Conservation (phyloP, 1,140 invertebrate species). For the Tetragonula clypearis region DNA sequence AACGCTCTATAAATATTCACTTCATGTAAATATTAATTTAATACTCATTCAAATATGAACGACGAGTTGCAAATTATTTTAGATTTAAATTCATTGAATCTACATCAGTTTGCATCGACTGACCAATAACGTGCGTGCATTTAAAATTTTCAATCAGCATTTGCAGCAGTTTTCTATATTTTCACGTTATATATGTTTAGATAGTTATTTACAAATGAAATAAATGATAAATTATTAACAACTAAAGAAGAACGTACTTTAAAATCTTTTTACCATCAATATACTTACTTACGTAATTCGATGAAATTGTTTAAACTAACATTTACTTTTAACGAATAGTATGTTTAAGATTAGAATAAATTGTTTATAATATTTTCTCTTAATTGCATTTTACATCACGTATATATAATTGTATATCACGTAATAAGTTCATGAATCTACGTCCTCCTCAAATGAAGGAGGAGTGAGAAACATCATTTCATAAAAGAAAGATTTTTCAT, state of each 20-base stretch:
- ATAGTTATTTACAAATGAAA: not conserved
- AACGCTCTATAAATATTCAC: not conserved
- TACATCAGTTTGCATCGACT: not conserved
- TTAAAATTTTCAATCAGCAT: not conserved
- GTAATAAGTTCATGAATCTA: not conserved
- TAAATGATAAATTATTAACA: not conserved
- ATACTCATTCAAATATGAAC: not conserved
- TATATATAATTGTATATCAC: not conserved
- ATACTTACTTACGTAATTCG: not conserved
- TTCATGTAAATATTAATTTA: not conserved
- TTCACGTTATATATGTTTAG: no score
- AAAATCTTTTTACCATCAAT: not conserved
- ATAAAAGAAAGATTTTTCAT: slow-evolving; percentile 14
- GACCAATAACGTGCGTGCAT: not conserved
- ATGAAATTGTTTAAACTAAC: not conserved
- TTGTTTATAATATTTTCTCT: no score
- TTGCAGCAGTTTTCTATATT: not conserved
- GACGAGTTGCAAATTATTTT: not conserved
- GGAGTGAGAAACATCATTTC: slow-evolving; percentile 23
- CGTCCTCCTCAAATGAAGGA: not conserved
- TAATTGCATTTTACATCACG: not conserved
- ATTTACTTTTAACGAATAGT: not conserved
- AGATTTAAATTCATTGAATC: not conserved
- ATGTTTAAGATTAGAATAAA: not conserved
- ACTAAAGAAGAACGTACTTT: not conserved